phyloP scores from a whole-genome alignment of 2,113 vertebrate species.

The Cebus imitator region DNA sequence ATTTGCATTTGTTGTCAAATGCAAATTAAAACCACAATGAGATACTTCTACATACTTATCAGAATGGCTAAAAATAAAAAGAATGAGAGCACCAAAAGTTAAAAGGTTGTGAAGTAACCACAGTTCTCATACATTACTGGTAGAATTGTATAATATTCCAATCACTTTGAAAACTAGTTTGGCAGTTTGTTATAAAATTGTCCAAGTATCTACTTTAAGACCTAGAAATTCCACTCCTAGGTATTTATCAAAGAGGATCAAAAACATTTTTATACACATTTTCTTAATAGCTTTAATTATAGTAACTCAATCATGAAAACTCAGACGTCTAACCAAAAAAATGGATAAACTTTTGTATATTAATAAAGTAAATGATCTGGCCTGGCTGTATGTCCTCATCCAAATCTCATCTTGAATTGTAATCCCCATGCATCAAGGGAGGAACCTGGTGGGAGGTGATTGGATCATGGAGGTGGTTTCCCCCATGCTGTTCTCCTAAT shows the following conservation, averaged over 20 bases:
- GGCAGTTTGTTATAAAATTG: not conserved
- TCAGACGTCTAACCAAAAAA: not conserved
- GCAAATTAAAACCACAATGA: not conserved
- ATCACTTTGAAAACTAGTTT: not conserved
- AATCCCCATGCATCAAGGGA: no score
- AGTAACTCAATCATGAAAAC: not conserved
- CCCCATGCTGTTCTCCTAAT: no score
- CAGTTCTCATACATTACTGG: not conserved
- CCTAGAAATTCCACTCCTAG: not conserved
- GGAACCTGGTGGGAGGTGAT: no score
- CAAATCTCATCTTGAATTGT: no score
- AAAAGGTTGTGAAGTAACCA: not conserved
- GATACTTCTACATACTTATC: rapidly evolving
- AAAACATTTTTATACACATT: not conserved
- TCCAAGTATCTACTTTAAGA: not conserved
- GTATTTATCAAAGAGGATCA: not conserved
- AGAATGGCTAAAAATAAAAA: not conserved
- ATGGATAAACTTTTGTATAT: not conserved
- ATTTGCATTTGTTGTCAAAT: not conserved
- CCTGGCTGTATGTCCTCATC: no score
- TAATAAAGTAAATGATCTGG: not conserved
- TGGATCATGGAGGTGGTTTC: no score
- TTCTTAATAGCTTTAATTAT: not conserved
- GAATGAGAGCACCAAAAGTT: not conserved
- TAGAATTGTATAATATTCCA: not conserved